Evolutionary conservation across 1,140 invertebrate species (phyloP), one percentile per base, ranked within the genome.

Genomic region (Drosophila ercepeae): DNA sequence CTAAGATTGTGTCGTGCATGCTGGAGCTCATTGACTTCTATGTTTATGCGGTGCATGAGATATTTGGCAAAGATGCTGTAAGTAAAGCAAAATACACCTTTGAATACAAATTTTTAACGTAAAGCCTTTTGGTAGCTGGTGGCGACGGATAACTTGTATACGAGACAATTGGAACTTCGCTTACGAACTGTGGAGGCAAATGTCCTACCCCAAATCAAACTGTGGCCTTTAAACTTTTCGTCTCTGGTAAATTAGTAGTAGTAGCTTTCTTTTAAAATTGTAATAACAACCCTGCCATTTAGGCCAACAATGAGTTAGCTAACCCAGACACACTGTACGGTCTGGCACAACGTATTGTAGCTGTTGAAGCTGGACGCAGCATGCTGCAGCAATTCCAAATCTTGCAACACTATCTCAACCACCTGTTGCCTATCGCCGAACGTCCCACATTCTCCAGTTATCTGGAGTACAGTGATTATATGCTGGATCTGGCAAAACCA

Each of bases 11-110:
- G 9, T 93, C 95, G 69, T 95, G 96, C 64, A 97, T 99, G 94
- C 96, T 96, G 75, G 97, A 99, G 83, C 93, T 99, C 45, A 98
- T 98, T 91, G 98, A 99, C 79, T 98, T 97, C 89, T 99, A 99
- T 91, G 94, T 98, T 42, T 98, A 97, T 91, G 94, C 96, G 0
- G 97, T 99, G 1, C 96, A 97, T 91, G 93, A 94, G n/a, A 97
- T 98, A 78, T 99, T 99, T 91, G 95, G 95, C 11, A 93, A 93
- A 13, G 95, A 97, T 92, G 92, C 95, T 49, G 95, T 95, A 90
- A 93, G 93, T 90, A 16, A 3, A 5, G 4, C 1, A 0, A 4
- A 8, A 3, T 18, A n/a, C n/a, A n/a, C n/a, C n/a, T n/a, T n/a
- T n/a, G n/a, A n/a, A n/a, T n/a, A n/a, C n/a, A n/a, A n/a, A n/a